phyloP scores from a whole-genome alignment of 1,140 invertebrate genomes.

The Temnothorax longispinosus region DNA sequence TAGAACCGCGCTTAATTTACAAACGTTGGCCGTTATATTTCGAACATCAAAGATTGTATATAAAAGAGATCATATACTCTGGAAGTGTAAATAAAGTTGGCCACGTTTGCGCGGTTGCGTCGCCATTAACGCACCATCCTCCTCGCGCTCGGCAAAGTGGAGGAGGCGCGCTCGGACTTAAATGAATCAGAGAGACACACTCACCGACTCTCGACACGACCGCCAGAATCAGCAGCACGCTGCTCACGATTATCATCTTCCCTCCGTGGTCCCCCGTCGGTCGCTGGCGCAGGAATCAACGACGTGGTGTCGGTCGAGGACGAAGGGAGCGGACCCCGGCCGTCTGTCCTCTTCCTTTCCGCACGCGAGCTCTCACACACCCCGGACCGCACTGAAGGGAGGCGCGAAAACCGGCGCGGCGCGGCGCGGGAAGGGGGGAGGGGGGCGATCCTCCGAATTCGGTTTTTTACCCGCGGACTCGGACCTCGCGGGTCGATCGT shows the following conservation, averaged over 20 bases:
- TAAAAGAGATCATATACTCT: not conserved
- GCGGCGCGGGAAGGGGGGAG: no score
- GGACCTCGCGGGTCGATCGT: conserved; percentile 23
- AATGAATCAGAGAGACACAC: conserved; percentile 34
- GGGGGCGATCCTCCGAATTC: not conserved
- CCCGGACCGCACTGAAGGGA: conserved; percentile 10
- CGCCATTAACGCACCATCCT: no score
- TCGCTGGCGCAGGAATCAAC: not conserved
- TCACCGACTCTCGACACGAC: conserved; percentile 78
- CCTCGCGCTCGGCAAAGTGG: no score
- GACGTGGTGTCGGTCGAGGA: not conserved
- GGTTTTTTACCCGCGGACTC: conserved; percentile 13
- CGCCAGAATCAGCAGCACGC: conserved; percentile 75
- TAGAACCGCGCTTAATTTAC: not conserved
- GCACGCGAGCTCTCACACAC: conserved; percentile 1
- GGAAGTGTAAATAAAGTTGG: no score
- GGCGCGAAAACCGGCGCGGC: conserved; percentile 22
- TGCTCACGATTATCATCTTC: conserved; percentile 75
- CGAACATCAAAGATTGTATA: not conserved
- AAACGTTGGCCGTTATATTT: not conserved
- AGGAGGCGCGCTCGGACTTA: no score
- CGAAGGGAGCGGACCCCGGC: not conserved
- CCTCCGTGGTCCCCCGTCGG: not conserved
- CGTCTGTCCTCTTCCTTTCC: not conserved
- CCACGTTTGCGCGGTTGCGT: no score